Base-by-base conservation (phyloP, 2,797 vertebrate genomes). In the Geotrypetes seraphini region DNA sequence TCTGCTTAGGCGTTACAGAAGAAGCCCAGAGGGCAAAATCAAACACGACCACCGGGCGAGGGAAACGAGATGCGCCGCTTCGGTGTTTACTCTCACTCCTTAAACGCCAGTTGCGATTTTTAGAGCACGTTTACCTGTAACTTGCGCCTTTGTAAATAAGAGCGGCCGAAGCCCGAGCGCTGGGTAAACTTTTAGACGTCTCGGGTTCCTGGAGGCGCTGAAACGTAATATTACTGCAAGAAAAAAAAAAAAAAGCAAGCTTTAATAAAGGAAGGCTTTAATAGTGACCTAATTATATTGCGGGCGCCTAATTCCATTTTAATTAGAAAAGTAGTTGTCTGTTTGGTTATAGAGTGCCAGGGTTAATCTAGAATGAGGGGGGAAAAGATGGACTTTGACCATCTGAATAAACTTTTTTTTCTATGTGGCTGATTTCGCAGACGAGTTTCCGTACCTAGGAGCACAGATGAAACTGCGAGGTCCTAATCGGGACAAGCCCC, bases 191-290 rank as follows among this genome's bases (percentile, higher is more conserved):
- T 83, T 66, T 63, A 16, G 42, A 57, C 69, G 47, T 71, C 59
- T 76, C 54, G 28, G 69, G 69, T 78, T 80, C 71, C 66, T 50
- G 56, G 60, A 65, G 64, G 7, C 52, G 44, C 57, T 73, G 82
- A 79, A 83, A 86, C 65, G 70, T 79, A 78, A 85, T 82, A 83
- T 79, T 67, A 69, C 71, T 66, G 72, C 70, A 75, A 73, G 72
- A 73, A 79, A 79, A 78, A n/a, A n/a, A n/a, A n/a, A n/a, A n/a
- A n/a, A n/a, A n/a, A n/a, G n/a, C n/a, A n/a, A 43, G 50, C 60
- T 81, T 83, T 84, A 85, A 83, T 83, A 84, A 83, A 75, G 74
- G 69, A 74, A 55, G 75, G 77, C 79, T 83, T 84, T 83, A 81
- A 82, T 79, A 64, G 75, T 68, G 66, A 81, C 69, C 75, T 84